Evolutionary conservation across 2,797 vertebrate genomes (phyloP).

Genomic region (Apodemus agrarius): DNA sequence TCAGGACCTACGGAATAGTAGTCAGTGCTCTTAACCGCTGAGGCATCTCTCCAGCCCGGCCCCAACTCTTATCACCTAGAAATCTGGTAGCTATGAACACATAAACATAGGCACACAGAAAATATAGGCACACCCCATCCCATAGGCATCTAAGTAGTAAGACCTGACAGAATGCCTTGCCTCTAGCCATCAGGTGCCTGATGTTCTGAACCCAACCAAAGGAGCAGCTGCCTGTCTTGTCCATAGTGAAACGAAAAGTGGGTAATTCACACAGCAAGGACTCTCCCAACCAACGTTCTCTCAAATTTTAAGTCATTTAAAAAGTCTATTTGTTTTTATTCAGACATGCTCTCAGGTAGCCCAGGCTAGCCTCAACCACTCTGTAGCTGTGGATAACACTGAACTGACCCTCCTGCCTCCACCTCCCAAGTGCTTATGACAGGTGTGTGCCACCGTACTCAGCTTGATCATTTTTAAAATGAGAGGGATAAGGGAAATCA

Average conservation of each 20-base stretch:
- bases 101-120: not conserved
- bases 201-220: not conserved
- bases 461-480: not conserved
- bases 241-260: conserved; percentile 34
- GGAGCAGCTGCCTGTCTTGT: not conserved
- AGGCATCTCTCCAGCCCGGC: too few species aligned
- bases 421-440: not conserved
- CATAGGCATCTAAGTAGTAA: not conserved
- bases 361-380: not conserved
- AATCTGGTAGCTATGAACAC: not conserved
- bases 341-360: not conserved
- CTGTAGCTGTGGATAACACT: not conserved
- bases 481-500: conserved; percentile 27
- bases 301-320: not conserved
- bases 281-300: conserved; percentile 39
- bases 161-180: not conserved
- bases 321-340: not conserved
- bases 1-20: too few species aligned
- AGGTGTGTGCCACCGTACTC: not conserved
- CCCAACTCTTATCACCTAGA: conserved; percentile 11
- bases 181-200: not conserved
- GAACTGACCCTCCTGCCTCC: not conserved
- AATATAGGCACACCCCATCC: not conserved
- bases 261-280: not conserved
- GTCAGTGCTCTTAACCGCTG: too few species aligned